A percentile compares a stretch with the other conserved stretches of the same genome.
Evolutionary conservation across 2,113 vertebrate genomes (phyloP).

Genomic region (Cyanoramphus novaezelandiae): DNA sequence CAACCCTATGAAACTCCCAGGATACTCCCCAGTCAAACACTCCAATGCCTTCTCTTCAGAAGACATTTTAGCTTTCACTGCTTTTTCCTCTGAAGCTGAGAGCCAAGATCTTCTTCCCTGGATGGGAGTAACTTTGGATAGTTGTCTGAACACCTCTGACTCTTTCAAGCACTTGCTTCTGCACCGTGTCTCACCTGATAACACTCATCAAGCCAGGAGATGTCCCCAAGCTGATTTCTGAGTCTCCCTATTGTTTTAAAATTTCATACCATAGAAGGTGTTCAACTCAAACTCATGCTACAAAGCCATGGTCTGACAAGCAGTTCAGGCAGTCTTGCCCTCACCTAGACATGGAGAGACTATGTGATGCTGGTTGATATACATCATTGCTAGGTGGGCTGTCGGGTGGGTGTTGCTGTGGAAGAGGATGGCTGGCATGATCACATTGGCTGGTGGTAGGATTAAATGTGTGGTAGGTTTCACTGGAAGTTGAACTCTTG

Average conservation of each 20-base stretch:
- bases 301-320: neutral
- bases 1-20: neutral
- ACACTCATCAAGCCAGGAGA: neutral
- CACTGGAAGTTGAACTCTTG: neutral
- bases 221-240: neutral
- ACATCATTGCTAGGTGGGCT: neutral
- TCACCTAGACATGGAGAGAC: neutral
- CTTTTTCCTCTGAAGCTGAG: neutral
- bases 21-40: neutral
- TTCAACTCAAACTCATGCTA: neutral
- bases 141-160: neutral
- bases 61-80: neutral
- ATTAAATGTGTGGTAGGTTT: neutral
- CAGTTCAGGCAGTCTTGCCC: accelerated
- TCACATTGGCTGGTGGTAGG: neutral
- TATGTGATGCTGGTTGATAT: accelerated
- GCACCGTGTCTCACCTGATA: neutral
- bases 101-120: neutral
- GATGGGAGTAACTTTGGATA: neutral
- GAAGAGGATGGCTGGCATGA: neutral
- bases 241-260: neutral
- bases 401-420: neutral
- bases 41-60: neutral
- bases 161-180: neutral
- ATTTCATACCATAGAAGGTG: neutral